Percentiles rank a stretch among this genome's conserved stretches.
Conservation (phyloP, 1,140 invertebrate species). For the Copidosoma floridanum region DNA sequence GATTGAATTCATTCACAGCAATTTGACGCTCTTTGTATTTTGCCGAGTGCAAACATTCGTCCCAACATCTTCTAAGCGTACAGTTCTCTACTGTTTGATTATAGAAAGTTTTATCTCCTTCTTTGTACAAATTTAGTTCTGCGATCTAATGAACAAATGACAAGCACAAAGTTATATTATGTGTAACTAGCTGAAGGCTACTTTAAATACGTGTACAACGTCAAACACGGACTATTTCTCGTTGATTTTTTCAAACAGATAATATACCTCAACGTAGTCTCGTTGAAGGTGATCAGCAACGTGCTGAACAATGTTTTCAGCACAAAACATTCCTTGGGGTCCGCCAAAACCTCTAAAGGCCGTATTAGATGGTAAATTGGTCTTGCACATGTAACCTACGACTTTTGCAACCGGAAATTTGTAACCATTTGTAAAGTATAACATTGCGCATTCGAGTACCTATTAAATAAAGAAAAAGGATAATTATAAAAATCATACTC, state of each 20-base stretch:
- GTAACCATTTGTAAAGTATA: slow-evolving; percentile 78
- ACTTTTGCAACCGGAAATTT: slow-evolving; percentile 70
- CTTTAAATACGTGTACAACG: not conserved
- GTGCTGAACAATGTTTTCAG: slow-evolving; percentile 75
- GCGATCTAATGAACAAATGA: slow-evolving; percentile 56
- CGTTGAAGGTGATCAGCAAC: slow-evolving; percentile 70
- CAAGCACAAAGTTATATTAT: not conserved
- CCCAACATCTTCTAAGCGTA: slow-evolving; percentile 75
- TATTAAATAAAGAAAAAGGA: slow-evolving; percentile 35
- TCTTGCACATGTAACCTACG: slow-evolving; percentile 72
- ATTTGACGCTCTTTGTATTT: slow-evolving; percentile 63
- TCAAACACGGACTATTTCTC: not conserved
- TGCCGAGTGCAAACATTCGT: slow-evolving; percentile 72
- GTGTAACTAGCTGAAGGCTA: not conserved
- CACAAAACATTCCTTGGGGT: slow-evolving; percentile 84
- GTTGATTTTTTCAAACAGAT: not conserved
- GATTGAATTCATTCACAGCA: slow-evolving; percentile 71
- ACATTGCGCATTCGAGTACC: slow-evolving; percentile 75
- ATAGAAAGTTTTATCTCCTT: slow-evolving; percentile 76
- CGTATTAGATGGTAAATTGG: slow-evolving; percentile 85
- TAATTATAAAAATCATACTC: not conserved
- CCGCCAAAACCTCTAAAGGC: slow-evolving; percentile 88
- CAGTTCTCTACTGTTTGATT: slow-evolving; percentile 73
- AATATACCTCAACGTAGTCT: slow-evolving; percentile 44
- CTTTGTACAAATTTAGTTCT: slow-evolving; percentile 75